Percentiles rank a stretch among this genome's conserved stretches.
Evolutionary conservation across 2,797 vertebrate genomes (phyloP).

Genomic region (Staurois parvus): DNA sequence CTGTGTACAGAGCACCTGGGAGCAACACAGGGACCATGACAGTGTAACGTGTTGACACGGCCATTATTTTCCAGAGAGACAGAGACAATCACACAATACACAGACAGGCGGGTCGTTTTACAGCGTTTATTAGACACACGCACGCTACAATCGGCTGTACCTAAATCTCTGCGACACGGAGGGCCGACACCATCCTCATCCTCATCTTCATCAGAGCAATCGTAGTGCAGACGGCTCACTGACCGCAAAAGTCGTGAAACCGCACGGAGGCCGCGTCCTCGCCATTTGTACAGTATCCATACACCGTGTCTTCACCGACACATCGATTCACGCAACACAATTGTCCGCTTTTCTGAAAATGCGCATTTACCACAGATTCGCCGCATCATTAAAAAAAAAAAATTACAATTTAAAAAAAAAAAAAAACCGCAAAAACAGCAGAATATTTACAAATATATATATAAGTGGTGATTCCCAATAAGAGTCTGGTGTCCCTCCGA

Average conservation of each 20-base stretch:
- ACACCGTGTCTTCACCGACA: neutral
- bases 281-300: neutral
- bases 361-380: slow-evolving; percentile 79
- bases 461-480: slow-evolving; percentile 50
- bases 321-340: neutral
- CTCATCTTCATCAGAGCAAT: slow-evolving; percentile 66
- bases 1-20: too few species aligned
- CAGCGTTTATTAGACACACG: slow-evolving; percentile 80
- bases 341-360: neutral
- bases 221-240: slow-evolving; percentile 71
- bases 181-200: slow-evolving; percentile 56
- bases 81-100: too few species aligned
- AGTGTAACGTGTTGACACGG: too few species aligned
- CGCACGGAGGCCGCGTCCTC: neutral
- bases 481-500: neutral
- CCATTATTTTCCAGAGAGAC: too few species aligned
- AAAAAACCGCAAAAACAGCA: slow-evolving; percentile 81
- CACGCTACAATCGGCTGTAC: slow-evolving; percentile 70
- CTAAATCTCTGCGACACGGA: slow-evolving; percentile 68
- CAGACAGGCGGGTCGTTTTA: slow-evolving; percentile 65
- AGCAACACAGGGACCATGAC: too few species aligned
- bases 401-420: slow-evolving; percentile 79
- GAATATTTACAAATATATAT: slow-evolving; percentile 90
- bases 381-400: slow-evolving; percentile 78
- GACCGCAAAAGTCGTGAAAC: slow-evolving; percentile 66